Evolutionary conservation across 2,113 vertebrate genomes (phyloP).

Genomic region (Henicopernis longicauda): DNA sequence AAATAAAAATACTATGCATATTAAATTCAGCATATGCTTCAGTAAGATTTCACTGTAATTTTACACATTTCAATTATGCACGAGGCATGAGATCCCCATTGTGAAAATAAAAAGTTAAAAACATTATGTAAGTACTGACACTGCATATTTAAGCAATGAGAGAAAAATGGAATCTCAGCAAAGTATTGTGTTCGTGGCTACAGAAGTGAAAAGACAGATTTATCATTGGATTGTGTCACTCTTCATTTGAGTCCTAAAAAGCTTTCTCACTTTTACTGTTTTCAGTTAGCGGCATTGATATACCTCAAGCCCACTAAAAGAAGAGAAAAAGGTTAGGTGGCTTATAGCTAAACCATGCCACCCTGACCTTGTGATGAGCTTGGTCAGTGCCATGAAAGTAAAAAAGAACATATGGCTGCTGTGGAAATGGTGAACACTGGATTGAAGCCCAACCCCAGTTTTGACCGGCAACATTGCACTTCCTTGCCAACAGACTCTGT

Average conservation of each 20-base stretch:
- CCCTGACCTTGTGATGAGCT: background rate
- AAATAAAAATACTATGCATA: background rate
- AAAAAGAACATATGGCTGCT: background rate
- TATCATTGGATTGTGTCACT: background rate
- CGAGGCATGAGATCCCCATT: background rate
- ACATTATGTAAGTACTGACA: slow-evolving; percentile 4
- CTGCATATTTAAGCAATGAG: background rate
- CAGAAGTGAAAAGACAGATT: background rate
- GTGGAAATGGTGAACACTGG: background rate
- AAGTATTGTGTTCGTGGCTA: background rate
- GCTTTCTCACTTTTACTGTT: background rate
- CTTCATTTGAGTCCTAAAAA: background rate
- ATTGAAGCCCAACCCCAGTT: background rate
- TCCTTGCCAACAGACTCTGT: background rate
- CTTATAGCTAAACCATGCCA: background rate
- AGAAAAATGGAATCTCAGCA: background rate
- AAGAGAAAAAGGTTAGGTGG: background rate
- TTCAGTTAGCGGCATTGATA: background rate
- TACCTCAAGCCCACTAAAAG: background rate
- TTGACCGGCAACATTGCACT: background rate
- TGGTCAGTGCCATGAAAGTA: background rate
- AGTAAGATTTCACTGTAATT: slow-evolving; percentile 19
- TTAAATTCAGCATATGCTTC: slow-evolving; percentile 24
- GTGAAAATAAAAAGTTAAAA: slow-evolving; percentile 29
- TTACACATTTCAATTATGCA: slow-evolving; percentile 30